Base-by-base conservation (phyloP, 2,888 invertebrate genomes). In the Xanthia icteritia region DNA sequence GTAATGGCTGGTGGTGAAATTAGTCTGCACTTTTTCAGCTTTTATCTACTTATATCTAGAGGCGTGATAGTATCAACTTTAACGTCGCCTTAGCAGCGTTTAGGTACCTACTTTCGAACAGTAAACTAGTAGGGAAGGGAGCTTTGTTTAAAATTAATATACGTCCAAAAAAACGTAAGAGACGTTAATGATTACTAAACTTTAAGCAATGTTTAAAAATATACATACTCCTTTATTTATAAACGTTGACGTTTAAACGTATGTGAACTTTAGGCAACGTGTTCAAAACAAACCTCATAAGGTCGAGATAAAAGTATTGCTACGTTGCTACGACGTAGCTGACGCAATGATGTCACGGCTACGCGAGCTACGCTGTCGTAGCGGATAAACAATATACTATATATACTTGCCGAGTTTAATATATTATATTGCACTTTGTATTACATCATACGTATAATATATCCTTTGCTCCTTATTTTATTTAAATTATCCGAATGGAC, bases 261-360 rank as follows among this genome's bases (percentile, higher is more conserved):
- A 6, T 51, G 20, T 6, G 20, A 51, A 51, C 48, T 17, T 48
- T 48, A 17, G 17, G 48, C 6, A 20, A 51, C 20, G 0, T 51
- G 8, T 51, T 8, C 0, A 51, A 20, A 51, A 20, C 8, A 6
- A 51, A 51, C 20, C 8, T 8, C n/a, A 0, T 45, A 45, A 15
- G 5, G 8, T 15, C 23, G 5, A 56, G 58, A 58, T 56, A n/a
- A 58, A 54, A 78, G 58, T 36, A 74, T 75, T 66, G 42, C 39
- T 42, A 45, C 64, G 54, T 42, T 64, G 64, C 64, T 83, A 83
- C 84, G 67, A 2, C 79, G 67, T 83, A 68, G 79, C 71, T 54
- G 48, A 68, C 63, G 36, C 67, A 54, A 71, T 78, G 63, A 64
- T 39, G 81, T 81, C 63, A 78, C 23, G 51, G 42, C 64, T 75